Conservation (phyloP, 1,140 invertebrate species). For the Notospermus geniculatus region DNA sequence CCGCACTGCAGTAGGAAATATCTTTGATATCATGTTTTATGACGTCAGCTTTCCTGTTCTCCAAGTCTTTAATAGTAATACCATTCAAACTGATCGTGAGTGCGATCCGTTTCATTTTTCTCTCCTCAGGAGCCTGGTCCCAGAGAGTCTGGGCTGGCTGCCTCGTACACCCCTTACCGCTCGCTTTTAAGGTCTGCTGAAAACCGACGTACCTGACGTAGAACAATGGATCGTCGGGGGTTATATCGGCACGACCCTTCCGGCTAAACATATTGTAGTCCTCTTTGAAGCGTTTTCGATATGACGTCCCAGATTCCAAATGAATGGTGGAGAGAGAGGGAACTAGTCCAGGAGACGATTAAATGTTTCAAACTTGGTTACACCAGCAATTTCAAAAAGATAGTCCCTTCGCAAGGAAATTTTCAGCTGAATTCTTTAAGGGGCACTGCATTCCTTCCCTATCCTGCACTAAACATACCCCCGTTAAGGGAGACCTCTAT, state of each 20-base stretch:
- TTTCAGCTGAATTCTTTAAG: no score
- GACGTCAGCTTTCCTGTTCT: constrained; percentile 22
- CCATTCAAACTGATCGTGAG: constrained; percentile 27
- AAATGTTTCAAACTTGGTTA: no score
- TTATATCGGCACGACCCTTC: constrained; percentile 16
- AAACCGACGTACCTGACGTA: constrained; percentile 33
- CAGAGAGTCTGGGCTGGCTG: constrained; percentile 32
- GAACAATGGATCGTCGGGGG: constrained; percentile 31
- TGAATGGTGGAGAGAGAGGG: no score
- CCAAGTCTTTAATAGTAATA: constrained; percentile 23
- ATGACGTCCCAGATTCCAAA: no score
- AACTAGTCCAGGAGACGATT: no score
- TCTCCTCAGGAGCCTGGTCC: constrained; percentile 32
- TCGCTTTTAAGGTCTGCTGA: constrained; percentile 30
- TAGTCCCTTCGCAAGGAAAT: no score
- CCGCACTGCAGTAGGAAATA: constrained; percentile 36
- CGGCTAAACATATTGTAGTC: neutral
- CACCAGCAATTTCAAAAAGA: no score
- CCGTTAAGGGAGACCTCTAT: no score
- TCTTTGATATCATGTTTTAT: constrained; percentile 31
- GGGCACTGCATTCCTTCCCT: no score
- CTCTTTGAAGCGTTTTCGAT: no score
- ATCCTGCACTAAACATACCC: no score
- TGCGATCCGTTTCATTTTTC: constrained; percentile 26
- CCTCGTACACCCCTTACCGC: constrained; percentile 31